Percentiles rank a stretch among this genome's conserved stretches.
Evolutionary conservation across 2,888 invertebrate species (phyloP).

Genomic region (Drosophila anceps): DNA sequence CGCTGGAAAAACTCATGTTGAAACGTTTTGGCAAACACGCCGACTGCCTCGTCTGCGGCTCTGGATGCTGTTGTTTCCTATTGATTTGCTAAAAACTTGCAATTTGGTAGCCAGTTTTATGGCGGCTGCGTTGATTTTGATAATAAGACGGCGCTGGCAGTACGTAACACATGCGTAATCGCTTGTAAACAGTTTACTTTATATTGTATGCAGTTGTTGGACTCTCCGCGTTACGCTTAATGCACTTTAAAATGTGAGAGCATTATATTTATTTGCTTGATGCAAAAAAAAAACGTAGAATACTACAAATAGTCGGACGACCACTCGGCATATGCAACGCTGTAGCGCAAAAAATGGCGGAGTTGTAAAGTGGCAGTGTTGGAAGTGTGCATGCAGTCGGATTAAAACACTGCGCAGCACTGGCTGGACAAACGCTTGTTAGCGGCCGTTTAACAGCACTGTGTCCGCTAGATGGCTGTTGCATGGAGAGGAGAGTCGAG

Average conservation of each 20-base stretch:
- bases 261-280: slow-evolving; percentile 39
- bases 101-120: slow-evolving; percentile 45
- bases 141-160: slow-evolving; percentile 53
- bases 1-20: slow-evolving; percentile 98
- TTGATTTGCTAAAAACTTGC: slow-evolving; percentile 44
- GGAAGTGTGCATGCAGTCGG: not conserved
- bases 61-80: slow-evolving; percentile 23
- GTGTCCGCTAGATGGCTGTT: slow-evolving; percentile 64
- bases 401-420: slow-evolving; percentile 23
- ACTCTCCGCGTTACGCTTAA: slow-evolving; percentile 18
- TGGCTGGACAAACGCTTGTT: not conserved
- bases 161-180: slow-evolving; percentile 74
- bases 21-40: slow-evolving; percentile 32
- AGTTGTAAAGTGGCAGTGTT: slow-evolving; percentile 45
- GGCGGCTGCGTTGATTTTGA: slow-evolving; percentile 48
- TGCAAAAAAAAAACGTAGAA: slow-evolving; percentile 29
- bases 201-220: slow-evolving; percentile 13
- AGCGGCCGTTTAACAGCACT: slow-evolving; percentile 30
- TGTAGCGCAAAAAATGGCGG: slow-evolving; percentile 75
- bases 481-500: slow-evolving; percentile 69
- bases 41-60: slow-evolving; percentile 23
- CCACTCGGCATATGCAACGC: slow-evolving; percentile 65
- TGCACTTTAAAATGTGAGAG: slow-evolving; percentile 44
- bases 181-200: slow-evolving; percentile 18
- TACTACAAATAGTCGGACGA: slow-evolving; percentile 48